These are phyloP conservation scores for Cyrtodaria siliqua DNA, from an alignment of 2,888 invertebrate genomes.

Conservation along the genomic window DNA sequence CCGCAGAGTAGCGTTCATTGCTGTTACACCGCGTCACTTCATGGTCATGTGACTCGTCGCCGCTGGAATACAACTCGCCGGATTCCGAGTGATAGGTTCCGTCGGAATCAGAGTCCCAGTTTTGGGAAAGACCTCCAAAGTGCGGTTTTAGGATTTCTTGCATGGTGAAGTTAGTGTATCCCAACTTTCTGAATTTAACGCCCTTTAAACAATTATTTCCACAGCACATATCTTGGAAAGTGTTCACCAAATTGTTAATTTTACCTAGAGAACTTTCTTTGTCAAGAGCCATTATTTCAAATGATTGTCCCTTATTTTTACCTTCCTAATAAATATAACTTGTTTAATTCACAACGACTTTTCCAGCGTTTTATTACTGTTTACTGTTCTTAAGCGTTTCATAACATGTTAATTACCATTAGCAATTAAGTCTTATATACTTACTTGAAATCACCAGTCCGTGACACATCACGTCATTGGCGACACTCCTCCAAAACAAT, in stretches of 20 bases:
- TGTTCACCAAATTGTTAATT: conserved; percentile 39
- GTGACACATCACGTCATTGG: background rate
- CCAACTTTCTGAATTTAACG: background rate
- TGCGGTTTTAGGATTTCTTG: conserved; percentile 79
- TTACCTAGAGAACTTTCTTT: background rate
- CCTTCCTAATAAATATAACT: too few species aligned
- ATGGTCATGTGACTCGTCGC: conserved; percentile 27
- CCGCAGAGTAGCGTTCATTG: too few species aligned
- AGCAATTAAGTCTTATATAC: background rate
- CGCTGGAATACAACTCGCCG: conserved; percentile 36
- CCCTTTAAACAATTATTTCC: background rate
- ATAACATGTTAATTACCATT: too few species aligned
- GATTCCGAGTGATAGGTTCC: conserved; percentile 27
- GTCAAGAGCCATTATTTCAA: conserved; percentile 8
- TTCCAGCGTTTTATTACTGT: too few species aligned
- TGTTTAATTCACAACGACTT: too few species aligned
- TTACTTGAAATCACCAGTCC: background rate
- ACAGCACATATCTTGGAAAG: conserved; percentile 31
- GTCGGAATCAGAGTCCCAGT: conserved; percentile 44
- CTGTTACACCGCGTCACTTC: too few species aligned
- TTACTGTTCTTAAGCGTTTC: too few species aligned
- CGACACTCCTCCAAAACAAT: background rate
- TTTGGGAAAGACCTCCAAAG: conserved; percentile 65
- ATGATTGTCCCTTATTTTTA: too few species aligned
- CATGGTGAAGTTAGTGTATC: conserved; percentile 80